Base-by-base conservation (phyloP, 2,797 vertebrate species). In the Gambelia wislizenii region DNA sequence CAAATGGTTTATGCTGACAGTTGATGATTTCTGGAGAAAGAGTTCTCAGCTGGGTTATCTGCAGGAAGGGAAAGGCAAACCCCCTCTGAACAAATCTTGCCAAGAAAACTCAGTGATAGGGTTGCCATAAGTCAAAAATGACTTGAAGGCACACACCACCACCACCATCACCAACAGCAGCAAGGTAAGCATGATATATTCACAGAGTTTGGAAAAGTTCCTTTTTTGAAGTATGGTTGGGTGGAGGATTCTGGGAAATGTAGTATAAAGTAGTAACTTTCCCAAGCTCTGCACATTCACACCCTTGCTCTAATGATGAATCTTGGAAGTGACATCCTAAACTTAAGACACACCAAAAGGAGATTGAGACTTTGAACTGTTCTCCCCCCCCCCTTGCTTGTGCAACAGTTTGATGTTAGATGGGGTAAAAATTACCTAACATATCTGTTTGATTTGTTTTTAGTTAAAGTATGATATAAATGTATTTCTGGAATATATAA, bases 381-480 rank as follows among this genome's bases (percentile, higher is more conserved):
- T 52, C 44, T 52, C n/a, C 4, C 22, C 7, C n/a, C 12, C 2
- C 12, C 7, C 42, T 67, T 2, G 54, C 39, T 44, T 56, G 47
- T 84, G 47, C 82, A 78, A 69, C 8, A 84, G n/a, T 67, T 39
- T 83, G 8, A 9, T 78, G 30, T 4, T 44, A 85, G 67, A 61
- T 36, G 64, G 27, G 18, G 33, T 59, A 49, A 85, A 75, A 74
- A 81, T 81, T 85, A 74, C 30, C 39, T 61, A 49, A 52, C 86
- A 85, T 90, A 54, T 90, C 87, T 80, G 9, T 67, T 92, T 74
- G 88, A 89, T 87, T 52, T 81, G 87, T 93, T 91, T 91, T 84
- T 77, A 56, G 69, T 75, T 90, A 88, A 93, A 91, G 83, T 86
- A 52, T 86, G 72, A 93, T 87, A 83, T 42, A 85, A 92, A 92